These are phyloP conservation scores for Heliconius sara DNA, from an alignment of 2,888 invertebrate genomes.

Conservation along the genomic window DNA sequence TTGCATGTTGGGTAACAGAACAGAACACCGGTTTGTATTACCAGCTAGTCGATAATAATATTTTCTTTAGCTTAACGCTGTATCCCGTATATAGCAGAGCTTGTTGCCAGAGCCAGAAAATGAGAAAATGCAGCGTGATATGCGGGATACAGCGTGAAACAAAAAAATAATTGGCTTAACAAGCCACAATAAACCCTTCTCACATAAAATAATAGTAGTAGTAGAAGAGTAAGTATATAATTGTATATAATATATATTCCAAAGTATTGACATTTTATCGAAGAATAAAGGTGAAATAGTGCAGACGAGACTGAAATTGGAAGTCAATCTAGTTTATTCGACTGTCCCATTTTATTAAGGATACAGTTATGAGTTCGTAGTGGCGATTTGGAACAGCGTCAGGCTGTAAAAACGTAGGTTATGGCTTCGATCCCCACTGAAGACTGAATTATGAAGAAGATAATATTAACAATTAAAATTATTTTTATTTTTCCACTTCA, in stretches of 20 bases:
- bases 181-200: background rate
- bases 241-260: background rate
- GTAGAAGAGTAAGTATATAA: too few species aligned
- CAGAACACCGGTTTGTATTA: too few species aligned
- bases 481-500: too few species aligned
- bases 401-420: background rate
- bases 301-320: slow-evolving; percentile 40
- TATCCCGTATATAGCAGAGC: background rate
- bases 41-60: background rate
- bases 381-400: background rate
- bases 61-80: background rate
- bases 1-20: too few species aligned
- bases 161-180: background rate
- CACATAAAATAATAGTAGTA: too few species aligned
- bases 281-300: slow-evolving; percentile 49
- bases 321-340: slow-evolving; percentile 6
- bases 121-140: background rate
- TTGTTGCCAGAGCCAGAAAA: background rate
- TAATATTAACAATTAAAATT: too few species aligned
- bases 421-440: background rate
- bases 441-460: too few species aligned
- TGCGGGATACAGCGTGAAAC: background rate
- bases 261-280: slow-evolving; percentile 44
- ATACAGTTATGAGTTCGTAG: background rate
- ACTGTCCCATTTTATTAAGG: background rate